These are phyloP conservation scores for Falco punctatus DNA, from an alignment of 2,113 vertebrate genomes.

Conservation along the genomic window DNA sequence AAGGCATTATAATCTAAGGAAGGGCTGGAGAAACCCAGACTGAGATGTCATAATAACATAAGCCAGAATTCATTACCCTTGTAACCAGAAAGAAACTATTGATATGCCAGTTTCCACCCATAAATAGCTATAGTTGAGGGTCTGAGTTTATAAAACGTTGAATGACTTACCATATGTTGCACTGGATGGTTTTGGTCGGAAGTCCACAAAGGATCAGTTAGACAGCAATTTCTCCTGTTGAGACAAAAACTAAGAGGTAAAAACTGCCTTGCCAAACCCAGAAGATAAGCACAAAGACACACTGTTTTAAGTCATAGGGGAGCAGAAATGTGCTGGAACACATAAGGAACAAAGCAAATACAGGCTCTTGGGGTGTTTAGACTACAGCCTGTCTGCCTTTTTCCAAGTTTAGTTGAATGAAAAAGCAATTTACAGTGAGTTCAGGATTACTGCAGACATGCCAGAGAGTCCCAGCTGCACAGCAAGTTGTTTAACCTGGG, in stretches of 20 bases:
- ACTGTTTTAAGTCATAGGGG: slow-evolving; percentile 49
- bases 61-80: slow-evolving; percentile 30
- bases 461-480: slow-evolving; percentile 38
- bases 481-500: not conserved
- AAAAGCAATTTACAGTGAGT: slow-evolving; percentile 25
- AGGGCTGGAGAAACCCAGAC: slow-evolving; percentile 18
- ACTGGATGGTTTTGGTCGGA: slow-evolving; percentile 45
- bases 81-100: slow-evolving; percentile 21
- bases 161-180: slow-evolving; percentile 55
- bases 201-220: slow-evolving; percentile 44
- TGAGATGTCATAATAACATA: slow-evolving; percentile 41
- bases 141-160: slow-evolving; percentile 16
- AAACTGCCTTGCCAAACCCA: slow-evolving; percentile 43
- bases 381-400: slow-evolving; percentile 51
- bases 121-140: slow-evolving; percentile 36
- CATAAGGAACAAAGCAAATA: slow-evolving; percentile 49
- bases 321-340: slow-evolving; percentile 26
- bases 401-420: slow-evolving; percentile 35
- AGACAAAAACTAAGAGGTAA: slow-evolving; percentile 60
- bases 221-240: slow-evolving; percentile 58
- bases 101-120: slow-evolving; percentile 42
- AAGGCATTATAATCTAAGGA: not conserved
- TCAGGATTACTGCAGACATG: slow-evolving; percentile 19
- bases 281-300: slow-evolving; percentile 68
- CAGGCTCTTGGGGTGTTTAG: slow-evolving; percentile 55